phyloP scores from a whole-genome alignment of 1,140 invertebrate species.

The Temnothorax nylanderi region DNA sequence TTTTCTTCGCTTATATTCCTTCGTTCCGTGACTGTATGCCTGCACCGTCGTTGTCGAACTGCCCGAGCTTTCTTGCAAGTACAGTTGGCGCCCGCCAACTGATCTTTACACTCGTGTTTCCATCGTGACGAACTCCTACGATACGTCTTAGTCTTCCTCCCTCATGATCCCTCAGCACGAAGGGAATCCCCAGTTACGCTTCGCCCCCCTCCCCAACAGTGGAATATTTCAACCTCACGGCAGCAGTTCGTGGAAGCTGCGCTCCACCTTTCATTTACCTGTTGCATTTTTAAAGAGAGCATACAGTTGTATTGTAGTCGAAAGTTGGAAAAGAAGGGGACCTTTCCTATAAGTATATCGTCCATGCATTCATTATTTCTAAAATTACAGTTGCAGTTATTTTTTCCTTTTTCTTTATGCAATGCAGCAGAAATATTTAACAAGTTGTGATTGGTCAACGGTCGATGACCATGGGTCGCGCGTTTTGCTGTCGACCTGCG shows the following conservation, averaged over 20 bases:
- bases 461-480: neutral
- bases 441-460: neutral
- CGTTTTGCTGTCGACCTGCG: neutral
- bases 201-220: neutral
- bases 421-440: conserved; percentile 8
- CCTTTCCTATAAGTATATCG: too few species aligned
- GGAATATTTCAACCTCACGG: neutral
- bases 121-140: neutral
- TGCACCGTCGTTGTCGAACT: neutral
- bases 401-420: neutral
- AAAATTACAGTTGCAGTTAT: neutral
- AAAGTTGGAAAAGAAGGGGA: neutral
- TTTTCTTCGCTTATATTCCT: neutral
- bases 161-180: neutral
- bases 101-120: neutral
- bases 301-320: neutral
- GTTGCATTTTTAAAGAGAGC: conserved; percentile 46
- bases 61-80: neutral
- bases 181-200: neutral
- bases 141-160: conserved; percentile 14
- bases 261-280: neutral
- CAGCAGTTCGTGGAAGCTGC: neutral
- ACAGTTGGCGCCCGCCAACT: neutral
- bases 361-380: neutral
- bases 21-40: neutral